Evolutionary conservation across 2,797 vertebrate genomes (phyloP), one percentile per base, ranked within the genome.

Genomic region (Balearica regulorum): DNA sequence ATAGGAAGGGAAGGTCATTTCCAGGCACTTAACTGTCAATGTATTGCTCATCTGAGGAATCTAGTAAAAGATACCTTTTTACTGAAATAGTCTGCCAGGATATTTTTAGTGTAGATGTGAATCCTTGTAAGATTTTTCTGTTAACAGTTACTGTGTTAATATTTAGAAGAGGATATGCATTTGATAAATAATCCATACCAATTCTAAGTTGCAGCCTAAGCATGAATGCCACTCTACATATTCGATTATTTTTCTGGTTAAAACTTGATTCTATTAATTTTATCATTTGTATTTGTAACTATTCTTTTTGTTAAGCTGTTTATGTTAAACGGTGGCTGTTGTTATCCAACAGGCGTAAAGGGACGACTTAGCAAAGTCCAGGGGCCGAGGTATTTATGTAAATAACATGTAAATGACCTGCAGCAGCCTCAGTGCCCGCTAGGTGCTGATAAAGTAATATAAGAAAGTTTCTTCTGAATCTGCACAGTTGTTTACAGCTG

Each of bases 191-290:
- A 39, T 49, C 13, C 57, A 29, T 13, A n/a, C 10, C 24, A 15
- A 18, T 41, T 33, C 33, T 35, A 28, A 29, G 41, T 51, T 65
- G 61, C 13, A 41, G 17, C 20, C 33, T 11, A 15, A 25, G 41
- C 22, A 2, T 6, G 37, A 44, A 4, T 1, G 49, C 33, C 17
- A 14, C 29, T 31, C 13, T 39, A 26, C 1, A 0, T 41, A 11
- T 48, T 57, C 0, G 0, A 8, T 37, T 26, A 3, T 60, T 68
- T 83, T 66, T 54, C 19, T 35, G 11, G 20, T 79, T 82, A 11
- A 80, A 72, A 46, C 8, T 41, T 0, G 1, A 11, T 72, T 48
- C 55, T 48, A 2, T 80, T 60, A 8, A n/a, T 61, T 69, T 83
- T 46, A 16, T 13, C 11, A 16, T n/a, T 69, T 53, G 13, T 49